These are phyloP conservation scores for Cydia strobilella DNA, from an alignment of 1,140 invertebrate species.

Conservation along the genomic window DNA sequence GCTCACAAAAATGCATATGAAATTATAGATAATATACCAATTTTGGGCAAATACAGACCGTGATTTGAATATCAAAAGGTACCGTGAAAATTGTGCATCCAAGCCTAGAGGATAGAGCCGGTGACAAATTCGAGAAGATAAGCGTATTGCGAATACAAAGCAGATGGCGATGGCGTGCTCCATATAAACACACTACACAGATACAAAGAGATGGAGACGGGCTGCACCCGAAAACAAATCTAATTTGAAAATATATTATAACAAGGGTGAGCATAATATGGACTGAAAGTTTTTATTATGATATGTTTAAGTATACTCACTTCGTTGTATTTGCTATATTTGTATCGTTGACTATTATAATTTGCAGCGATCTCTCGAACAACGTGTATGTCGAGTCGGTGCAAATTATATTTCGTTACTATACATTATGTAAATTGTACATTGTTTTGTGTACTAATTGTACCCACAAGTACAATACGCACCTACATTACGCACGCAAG, in stretches of 20 bases:
- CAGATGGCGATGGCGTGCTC: constrained; percentile 40
- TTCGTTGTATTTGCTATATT: no score
- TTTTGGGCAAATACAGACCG: constrained; percentile 33
- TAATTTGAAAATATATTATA: constrained; percentile 66
- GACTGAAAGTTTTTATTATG: neutral
- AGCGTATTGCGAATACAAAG: constrained; percentile 57
- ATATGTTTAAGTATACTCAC: constrained; percentile 19
- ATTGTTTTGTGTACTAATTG: no score
- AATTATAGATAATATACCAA: constrained; percentile 9
- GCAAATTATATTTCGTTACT: no score
- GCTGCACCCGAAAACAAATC: constrained; percentile 56
- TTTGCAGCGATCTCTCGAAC: no score
- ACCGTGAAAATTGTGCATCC: constrained; percentile 42
- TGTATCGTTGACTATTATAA: no score
- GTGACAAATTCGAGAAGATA: constrained; percentile 56
- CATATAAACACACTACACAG: constrained; percentile 31
- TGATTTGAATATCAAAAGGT: constrained; percentile 62
- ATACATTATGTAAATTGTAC: no score
- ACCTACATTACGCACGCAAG: no score
- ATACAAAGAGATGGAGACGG: constrained; percentile 25
- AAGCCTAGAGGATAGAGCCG: constrained; percentile 36
- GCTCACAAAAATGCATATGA: neutral
- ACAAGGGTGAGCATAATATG: constrained; percentile 36
- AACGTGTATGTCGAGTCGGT: no score
- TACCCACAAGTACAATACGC: no score